Evolutionary conservation across 1,140 invertebrate genomes (phyloP).

Genomic region (Metopolophium dirhodum): DNA sequence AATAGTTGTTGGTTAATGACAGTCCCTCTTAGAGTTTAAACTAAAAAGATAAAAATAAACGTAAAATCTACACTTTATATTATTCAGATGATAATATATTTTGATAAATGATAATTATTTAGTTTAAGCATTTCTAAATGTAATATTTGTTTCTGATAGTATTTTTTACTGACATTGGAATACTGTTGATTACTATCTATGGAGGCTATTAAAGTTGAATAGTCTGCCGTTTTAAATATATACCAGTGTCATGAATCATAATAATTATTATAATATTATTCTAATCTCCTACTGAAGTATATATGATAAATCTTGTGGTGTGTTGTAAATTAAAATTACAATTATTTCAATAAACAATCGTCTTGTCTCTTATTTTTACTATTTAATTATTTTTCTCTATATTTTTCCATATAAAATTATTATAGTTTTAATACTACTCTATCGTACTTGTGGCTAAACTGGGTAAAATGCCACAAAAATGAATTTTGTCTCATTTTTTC

Average conservation of each 20-base stretch:
- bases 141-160: neutral
- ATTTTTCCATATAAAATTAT: neutral
- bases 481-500: neutral
- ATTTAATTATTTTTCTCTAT: neutral
- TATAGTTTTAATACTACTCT: neutral
- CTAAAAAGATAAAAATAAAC: constrained; percentile 14
- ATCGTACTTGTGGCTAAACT: neutral
- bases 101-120: neutral
- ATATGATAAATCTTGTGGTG: neutral
- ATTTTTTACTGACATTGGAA: neutral
- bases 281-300: neutral
- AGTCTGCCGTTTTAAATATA: neutral
- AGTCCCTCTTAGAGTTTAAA: too few species aligned
- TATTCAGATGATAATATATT: neutral
- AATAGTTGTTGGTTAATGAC: neutral
- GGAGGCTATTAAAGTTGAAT: neutral
- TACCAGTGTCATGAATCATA: neutral
- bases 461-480: neutral
- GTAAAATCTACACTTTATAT: neutral
- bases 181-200: neutral
- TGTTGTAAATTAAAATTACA: neutral
- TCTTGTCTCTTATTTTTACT: neutral
- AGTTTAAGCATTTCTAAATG: neutral
- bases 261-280: neutral
- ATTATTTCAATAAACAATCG: neutral